Evolutionary conservation across 2,113 vertebrate species (phyloP), one percentile per base, ranked within the genome.

Genomic region (Gila orcuttii): DNA sequence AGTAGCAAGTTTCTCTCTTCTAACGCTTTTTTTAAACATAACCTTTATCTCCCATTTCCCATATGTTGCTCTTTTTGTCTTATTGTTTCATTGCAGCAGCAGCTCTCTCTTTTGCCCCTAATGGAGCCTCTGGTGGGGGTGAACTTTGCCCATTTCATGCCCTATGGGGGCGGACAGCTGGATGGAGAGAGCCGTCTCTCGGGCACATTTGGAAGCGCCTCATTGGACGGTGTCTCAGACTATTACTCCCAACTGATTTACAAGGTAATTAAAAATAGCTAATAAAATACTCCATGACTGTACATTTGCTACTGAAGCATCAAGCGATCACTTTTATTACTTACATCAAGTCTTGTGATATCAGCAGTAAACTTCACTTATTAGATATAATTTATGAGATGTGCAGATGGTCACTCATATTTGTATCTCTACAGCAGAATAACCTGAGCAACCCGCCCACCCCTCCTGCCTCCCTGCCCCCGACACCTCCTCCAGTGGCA

Each of bases 391-490:
- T 23, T 28, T 52, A 68, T 62, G 33, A 66, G 66, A 47, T 12
- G 8, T 25, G 15, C 47, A 79, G 47, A 73, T 8, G 80, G 57
- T 39, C 33, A 39, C 71, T 78, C 78, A 21, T 36, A 73, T 86
- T 50, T 84, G 39, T 57, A 6, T 82, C 87, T 89, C 73, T 71
- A 90, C 95, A 99, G 95, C 97, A 99, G 96, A 99, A 98, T 92
- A 99, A 99, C 88, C 93, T 99, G 91, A 99, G 97, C 92, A 99
- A 99, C 90, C 98, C 98, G 75, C 98, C 98, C 8, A 99, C 98
- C 0, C 98, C 98, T 0, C 98, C 98, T 0, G 98, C 98, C 84
- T 99, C 98, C 31, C 95, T 99, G 84, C 98, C 98, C 80, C 98
- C 98, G 62, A 99, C 98, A 0, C 98, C 98, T 0, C 98, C 98